Percentiles rank a stretch among this genome's conserved stretches.
Evolutionary conservation across 2,113 vertebrate genomes (phyloP).

Genomic region (Anarrhichthys ocellatus): DNA sequence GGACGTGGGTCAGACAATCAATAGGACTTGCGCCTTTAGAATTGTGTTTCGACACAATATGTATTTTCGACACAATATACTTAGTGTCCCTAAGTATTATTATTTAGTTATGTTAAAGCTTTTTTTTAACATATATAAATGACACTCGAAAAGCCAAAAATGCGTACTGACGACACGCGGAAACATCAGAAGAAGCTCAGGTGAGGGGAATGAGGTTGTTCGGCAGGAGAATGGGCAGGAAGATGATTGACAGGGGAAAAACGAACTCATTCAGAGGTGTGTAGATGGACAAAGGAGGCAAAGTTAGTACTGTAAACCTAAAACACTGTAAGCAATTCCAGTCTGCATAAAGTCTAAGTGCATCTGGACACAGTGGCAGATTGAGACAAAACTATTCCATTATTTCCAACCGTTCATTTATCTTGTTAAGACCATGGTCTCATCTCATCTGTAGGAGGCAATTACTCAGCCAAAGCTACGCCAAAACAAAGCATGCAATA

Average conservation of each 20-base stretch:
- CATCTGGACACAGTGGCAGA: neutral
- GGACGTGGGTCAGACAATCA: neutral
- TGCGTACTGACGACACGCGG: no score
- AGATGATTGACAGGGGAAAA: neutral
- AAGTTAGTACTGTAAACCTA: neutral
- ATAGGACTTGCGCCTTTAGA: neutral
- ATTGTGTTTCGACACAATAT: no score
- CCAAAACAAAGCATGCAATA: slow-evolving; percentile 45
- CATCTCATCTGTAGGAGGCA: slow-evolving; percentile 25
- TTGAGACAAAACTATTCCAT: neutral
- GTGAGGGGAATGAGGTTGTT: neutral
- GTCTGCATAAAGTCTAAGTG: neutral
- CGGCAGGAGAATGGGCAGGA: neutral
- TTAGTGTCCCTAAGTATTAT: no score
- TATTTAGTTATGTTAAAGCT: neutral
- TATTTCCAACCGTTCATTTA: neutral
- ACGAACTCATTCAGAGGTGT: neutral
- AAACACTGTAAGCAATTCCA: neutral
- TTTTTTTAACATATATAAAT: no score
- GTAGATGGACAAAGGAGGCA: neutral
- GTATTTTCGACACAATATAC: no score
- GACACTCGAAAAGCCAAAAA: no score
- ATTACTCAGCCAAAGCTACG: slow-evolving; percentile 44
- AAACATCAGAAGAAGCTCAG: neutral
- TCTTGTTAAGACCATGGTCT: slow-evolving; percentile 11